Evolutionary conservation across 2,797 vertebrate genomes (phyloP).

Genomic region (Chloroceryle amazona): DNA sequence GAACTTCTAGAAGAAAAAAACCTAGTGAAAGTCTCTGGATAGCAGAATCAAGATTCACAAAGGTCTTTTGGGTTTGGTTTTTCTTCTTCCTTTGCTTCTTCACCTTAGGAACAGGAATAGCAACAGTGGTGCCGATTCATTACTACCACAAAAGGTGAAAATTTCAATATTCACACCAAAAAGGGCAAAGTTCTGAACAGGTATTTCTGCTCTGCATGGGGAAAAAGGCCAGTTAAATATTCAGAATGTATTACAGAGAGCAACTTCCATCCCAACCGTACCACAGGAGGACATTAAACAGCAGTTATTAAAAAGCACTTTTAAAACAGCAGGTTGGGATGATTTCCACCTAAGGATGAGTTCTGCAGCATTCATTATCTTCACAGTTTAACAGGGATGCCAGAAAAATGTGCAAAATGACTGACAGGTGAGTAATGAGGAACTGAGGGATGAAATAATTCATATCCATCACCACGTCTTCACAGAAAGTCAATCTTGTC

Average conservation of each 20-base stretch:
- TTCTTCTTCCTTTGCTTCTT: neutral
- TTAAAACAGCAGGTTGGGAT: neutral
- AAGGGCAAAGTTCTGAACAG: neutral
- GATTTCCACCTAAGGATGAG: neutral
- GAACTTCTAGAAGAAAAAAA: neutral
- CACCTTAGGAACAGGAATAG: neutral
- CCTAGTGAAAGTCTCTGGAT: neutral
- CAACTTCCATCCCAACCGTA: neutral
- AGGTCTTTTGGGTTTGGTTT: neutral
- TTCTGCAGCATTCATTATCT: neutral
- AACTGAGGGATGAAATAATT: neutral
- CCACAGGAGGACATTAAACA: neutral
- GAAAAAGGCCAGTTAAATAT: neutral
- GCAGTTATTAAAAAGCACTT: neutral
- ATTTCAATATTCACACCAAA: neutral
- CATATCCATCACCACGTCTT: neutral
- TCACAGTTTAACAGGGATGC: neutral
- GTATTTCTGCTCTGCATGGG: neutral
- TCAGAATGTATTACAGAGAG: neutral
- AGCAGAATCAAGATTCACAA: neutral
- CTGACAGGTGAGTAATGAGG: neutral
- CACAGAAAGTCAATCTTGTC: neutral
- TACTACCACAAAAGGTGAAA: neutral
- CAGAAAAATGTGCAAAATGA: neutral
- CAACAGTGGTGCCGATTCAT: neutral